Conservation (phyloP, 1,140 invertebrate genomes). For the Aradophagus sp. region DNA sequence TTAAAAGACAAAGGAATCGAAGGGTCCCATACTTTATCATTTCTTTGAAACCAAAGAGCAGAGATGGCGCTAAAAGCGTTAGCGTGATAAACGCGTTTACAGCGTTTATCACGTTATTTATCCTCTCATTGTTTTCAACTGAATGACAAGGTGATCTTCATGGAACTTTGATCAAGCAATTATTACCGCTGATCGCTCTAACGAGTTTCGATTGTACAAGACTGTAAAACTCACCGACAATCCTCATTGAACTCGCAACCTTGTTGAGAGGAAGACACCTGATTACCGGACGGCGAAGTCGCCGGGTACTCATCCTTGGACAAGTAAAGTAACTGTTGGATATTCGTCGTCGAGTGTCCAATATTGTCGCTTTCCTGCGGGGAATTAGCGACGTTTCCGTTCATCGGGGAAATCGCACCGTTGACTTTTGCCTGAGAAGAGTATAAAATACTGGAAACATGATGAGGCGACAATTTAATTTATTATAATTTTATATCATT, state of each 20-base stretch:
- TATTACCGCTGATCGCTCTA: too few relatives aligned
- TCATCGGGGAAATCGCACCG: slow-evolving; percentile 44
- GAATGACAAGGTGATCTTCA: too few relatives aligned
- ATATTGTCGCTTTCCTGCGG: slow-evolving; percentile 66
- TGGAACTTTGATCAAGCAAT: too few relatives aligned
- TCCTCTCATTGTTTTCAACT: too few relatives aligned
- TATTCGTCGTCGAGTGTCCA: slow-evolving; percentile 60
- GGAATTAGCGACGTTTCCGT: slow-evolving; percentile 57
- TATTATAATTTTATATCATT: too few relatives aligned
- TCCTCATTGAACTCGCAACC: slow-evolving; percentile 70
- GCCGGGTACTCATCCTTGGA: slow-evolving; percentile 69
- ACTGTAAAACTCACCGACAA: slow-evolving; percentile 61
- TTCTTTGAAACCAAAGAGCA: too few relatives aligned
- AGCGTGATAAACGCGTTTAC: too few relatives aligned
- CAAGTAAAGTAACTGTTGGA: slow-evolving; percentile 70
- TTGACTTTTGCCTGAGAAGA: slow-evolving; percentile 64
- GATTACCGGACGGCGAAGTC: slow-evolving; percentile 68
- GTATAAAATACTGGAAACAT: slow-evolving; percentile 67
- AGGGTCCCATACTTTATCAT: too few relatives aligned
- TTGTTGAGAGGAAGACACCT: slow-evolving; percentile 72
- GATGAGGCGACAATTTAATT: background rate
- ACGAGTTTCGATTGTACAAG: too few relatives aligned
- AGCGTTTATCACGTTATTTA: too few relatives aligned
- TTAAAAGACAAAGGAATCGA: too few relatives aligned
- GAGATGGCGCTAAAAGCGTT: too few relatives aligned